Base-by-base conservation (phyloP, 2,888 invertebrate genomes). In the Saturnia japonica region DNA sequence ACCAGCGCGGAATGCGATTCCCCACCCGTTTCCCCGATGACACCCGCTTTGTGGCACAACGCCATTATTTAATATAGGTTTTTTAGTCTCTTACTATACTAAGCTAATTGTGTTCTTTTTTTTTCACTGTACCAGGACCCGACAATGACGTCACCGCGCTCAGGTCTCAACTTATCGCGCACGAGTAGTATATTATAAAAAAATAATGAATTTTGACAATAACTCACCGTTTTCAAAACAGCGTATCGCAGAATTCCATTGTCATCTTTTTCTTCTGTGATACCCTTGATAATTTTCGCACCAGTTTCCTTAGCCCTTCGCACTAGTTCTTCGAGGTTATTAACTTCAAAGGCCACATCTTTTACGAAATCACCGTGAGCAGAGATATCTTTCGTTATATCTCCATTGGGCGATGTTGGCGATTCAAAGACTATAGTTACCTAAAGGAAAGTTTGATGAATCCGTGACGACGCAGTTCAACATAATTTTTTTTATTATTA, bases 361-460 rank as follows among this genome's bases (percentile, higher is more conserved):
- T 98, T 99, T 22, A 98, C 99, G 70, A 98, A 99, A 91, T 99
- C 99, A 0, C 99, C 99, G 85, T 99, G 99, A 0, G 84, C 95
- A 94, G 72, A 95, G 84, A 99, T 97, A 62, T 95, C 91, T 62
- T 97, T 96, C 86, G 98, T 95, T 80, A 96, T 95, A 75, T 94
- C 86, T 75, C 96, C 95, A 71, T 95, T 94, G 0, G 97, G 95
- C 0, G 84, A 74, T 72, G 99, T 97, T 0, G 98, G 95, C 0
- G 99, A 98, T 76, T 97, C 96, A 85, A 99, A 99, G 42, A 98
- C 96, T 85, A 99, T 98, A 60, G 96, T 94, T 79, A 99, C 97
- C 97, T 98, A 87, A n/a, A 60, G 14, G 8, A 25, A 25, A 60
- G 11, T 14, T 28, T 12, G 16, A 14, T 28, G 28, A 1, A 60